phyloP scores from a whole-genome alignment of 2,888 invertebrate species.

The Ecliptopera silaceata region DNA sequence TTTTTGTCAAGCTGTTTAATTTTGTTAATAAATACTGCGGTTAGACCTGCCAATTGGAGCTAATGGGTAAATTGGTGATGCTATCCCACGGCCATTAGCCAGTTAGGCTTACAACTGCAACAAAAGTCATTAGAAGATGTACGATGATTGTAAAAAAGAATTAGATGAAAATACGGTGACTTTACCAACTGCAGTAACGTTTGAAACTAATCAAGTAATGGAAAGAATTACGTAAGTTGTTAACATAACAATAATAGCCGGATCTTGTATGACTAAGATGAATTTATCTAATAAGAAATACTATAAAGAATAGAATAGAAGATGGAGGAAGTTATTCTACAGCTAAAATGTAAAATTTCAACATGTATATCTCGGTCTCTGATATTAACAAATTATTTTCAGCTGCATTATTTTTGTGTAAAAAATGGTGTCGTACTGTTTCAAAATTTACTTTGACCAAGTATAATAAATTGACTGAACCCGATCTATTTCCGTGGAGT shows the following conservation, averaged over 20 bases:
- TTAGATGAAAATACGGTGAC: neutral
- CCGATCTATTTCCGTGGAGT: slow-evolving; percentile 20
- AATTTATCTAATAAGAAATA: too few relatives aligned
- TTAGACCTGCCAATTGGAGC: slow-evolving; percentile 56
- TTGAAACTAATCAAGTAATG: neutral
- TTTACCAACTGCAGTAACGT: neutral
- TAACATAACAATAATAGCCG: too few relatives aligned
- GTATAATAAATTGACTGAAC: slow-evolving; percentile 20
- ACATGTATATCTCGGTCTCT: too few relatives aligned
- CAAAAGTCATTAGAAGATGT: slow-evolving; percentile 14
- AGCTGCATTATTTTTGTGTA: too few relatives aligned
- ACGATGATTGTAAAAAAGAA: slow-evolving; percentile 4
- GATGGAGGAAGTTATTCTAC: too few relatives aligned
- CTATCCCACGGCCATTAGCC: slow-evolving; percentile 48
- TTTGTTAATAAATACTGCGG: slow-evolving; percentile 43
- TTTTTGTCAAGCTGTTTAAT: slow-evolving; percentile 30
- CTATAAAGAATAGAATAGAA: too few relatives aligned
- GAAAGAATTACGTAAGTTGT: too few relatives aligned
- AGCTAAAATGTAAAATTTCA: too few relatives aligned
- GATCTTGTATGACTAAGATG: too few relatives aligned
- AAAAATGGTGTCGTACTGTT: neutral
- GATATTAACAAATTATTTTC: too few relatives aligned
- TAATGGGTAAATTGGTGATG: slow-evolving; percentile 59
- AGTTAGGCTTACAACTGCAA: slow-evolving; percentile 36
- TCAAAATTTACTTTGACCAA: slow-evolving; percentile 13